Percentiles rank a stretch among this genome's conserved stretches.
Evolutionary conservation across 2,113 vertebrate genomes (phyloP).

Genomic region (Gnathonemus longibarbis): DNA sequence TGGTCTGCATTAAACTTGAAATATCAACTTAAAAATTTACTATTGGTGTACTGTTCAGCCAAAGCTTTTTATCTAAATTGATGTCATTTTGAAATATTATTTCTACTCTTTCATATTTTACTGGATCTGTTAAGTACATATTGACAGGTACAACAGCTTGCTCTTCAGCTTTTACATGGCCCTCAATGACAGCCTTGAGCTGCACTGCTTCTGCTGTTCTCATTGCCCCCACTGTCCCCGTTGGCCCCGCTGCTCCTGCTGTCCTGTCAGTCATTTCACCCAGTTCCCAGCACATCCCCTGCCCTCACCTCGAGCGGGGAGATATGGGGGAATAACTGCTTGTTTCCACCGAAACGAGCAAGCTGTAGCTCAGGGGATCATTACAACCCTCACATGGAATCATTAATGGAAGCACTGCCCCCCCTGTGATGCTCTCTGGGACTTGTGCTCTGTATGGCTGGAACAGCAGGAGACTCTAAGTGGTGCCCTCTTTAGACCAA

Average conservation of each 20-base stretch:
- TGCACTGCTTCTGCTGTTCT: background rate
- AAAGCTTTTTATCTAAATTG: background rate
- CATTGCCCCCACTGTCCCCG: background rate
- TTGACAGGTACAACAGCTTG: background rate
- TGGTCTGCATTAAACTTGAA: background rate
- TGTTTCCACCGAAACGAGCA: constrained; percentile 44
- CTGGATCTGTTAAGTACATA: background rate
- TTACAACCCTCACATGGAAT: constrained; percentile 37
- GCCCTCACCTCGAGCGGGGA: constrained; percentile 8
- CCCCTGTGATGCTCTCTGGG: background rate
- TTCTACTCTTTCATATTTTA: background rate
- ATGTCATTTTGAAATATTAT: background rate
- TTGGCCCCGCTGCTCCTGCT: background rate
- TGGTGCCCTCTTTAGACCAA: background rate
- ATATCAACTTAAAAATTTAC: background rate
- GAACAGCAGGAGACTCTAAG: background rate
- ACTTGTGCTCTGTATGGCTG: background rate
- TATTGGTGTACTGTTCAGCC: background rate
- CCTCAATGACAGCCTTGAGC: background rate
- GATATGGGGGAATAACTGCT: constrained; percentile 37
- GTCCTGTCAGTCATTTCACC: background rate
- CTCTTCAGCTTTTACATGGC: background rate
- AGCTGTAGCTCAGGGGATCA: constrained; percentile 43
- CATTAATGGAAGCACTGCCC: constrained; percentile 29
- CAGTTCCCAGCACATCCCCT: background rate